Conservation (phyloP, 2,888 invertebrate species). For the Busseola fusca region DNA sequence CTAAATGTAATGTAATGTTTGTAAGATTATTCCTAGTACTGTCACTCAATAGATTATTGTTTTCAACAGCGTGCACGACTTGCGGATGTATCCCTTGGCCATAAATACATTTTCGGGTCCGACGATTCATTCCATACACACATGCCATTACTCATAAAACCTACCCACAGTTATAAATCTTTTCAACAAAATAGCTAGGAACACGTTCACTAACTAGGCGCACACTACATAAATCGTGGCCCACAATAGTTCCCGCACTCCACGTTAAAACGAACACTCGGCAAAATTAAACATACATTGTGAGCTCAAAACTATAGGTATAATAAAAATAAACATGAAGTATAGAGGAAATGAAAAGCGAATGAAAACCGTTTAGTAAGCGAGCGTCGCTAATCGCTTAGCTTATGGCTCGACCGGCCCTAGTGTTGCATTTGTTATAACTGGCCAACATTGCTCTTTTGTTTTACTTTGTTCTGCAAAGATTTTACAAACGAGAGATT, state of each 20-base stretch:
- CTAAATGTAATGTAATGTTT: not conserved
- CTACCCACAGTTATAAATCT: conserved; percentile 3
- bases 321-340: conserved; percentile 58
- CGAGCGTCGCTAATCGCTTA: conserved; percentile 55
- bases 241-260: conserved; percentile 28
- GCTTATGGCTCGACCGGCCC: conserved; percentile 50
- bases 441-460: conserved; percentile 43
- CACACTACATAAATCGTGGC: conserved; percentile 9
- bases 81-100: too few species aligned
- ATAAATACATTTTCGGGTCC: not conserved
- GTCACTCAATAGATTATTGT: not conserved
- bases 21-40: not conserved
- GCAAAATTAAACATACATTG: conserved; percentile 57
- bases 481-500: conserved; percentile 38
- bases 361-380: conserved; percentile 59
- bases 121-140: not conserved
- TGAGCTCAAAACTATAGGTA: conserved; percentile 48
- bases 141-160: conserved; percentile 10
- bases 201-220: conserved; percentile 13
- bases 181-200: conserved; percentile 18
- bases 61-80: not conserved
- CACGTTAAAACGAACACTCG: conserved; percentile 46
- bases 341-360: conserved; percentile 61
- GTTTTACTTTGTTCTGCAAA: conserved; percentile 38
- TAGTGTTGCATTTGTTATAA: conserved; percentile 52